phyloP scores from a whole-genome alignment of 2,113 vertebrate species.

The Oreochromis niloticus region DNA sequence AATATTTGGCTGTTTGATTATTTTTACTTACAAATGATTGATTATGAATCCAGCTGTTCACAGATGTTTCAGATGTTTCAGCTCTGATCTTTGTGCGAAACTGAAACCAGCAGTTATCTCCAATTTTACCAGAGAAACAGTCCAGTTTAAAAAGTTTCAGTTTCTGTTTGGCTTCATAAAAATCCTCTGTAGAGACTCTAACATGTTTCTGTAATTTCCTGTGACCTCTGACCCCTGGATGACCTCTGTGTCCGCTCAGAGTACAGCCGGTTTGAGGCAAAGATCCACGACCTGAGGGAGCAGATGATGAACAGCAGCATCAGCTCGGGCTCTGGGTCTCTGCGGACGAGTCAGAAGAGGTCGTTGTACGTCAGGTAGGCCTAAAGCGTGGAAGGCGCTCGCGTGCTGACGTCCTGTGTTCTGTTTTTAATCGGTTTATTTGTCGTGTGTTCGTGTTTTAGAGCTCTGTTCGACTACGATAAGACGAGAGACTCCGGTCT shows the following conservation, averaged over 20 bases:
- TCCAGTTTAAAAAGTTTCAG: not conserved
- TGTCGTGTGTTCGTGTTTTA: constrained; percentile 25
- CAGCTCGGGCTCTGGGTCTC: constrained; percentile 92
- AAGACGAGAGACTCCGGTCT: constrained; percentile 94
- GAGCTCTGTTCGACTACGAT: constrained; percentile 97
- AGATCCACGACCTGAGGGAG: constrained; percentile 94
- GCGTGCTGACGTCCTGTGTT: accelerated
- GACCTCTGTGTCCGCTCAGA: constrained; percentile 56
- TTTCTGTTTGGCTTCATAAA: not conserved
- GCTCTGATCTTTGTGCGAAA: accelerated
- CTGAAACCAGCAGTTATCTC: not conserved
- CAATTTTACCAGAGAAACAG: not conserved
- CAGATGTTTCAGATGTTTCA: not conserved
- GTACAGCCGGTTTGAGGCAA: constrained; percentile 94
- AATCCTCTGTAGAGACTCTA: not conserved
- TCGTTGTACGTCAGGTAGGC: constrained; percentile 92
- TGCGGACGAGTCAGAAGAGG: constrained; percentile 93
- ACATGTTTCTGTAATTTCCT: not conserved
- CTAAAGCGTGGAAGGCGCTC: not conserved
- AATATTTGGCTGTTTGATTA: accelerated
- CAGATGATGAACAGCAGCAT: constrained; percentile 99
- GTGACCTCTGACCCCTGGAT: not conserved
- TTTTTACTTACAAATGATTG: not conserved
- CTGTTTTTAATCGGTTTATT: not conserved
- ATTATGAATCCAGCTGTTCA: not conserved